These are phyloP conservation scores for Peromyscus maniculatus DNA, from an alignment of 2,113 vertebrate species.

Conservation along the genomic window DNA sequence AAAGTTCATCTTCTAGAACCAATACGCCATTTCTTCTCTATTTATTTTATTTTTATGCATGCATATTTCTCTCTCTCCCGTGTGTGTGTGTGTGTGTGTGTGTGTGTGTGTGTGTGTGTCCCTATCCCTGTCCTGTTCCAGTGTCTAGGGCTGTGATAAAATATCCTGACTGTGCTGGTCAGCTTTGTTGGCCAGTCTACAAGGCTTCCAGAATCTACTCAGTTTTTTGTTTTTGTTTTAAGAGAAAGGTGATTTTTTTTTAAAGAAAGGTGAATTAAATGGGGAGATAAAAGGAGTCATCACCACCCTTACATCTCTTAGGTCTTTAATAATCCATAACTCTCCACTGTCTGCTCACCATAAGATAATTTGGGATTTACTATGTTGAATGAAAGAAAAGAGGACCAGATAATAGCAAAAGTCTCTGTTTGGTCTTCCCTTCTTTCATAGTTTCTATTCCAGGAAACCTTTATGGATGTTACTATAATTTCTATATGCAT, in stretches of 20 bases:
- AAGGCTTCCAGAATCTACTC: background rate
- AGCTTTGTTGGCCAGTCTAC: background rate
- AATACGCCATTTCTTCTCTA: background rate
- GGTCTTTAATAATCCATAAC: background rate
- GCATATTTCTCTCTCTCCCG: background rate
- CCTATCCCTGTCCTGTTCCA: background rate
- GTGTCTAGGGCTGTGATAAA: background rate
- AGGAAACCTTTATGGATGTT: background rate
- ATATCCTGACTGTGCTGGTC: too few relatives aligned
- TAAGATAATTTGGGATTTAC: background rate
- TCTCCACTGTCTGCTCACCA: background rate
- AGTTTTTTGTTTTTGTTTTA: too few relatives aligned
- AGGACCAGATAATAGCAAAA: background rate
- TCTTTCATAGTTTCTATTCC: background rate
- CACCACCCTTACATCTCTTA: background rate
- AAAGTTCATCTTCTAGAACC: background rate
- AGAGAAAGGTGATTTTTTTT: background rate
- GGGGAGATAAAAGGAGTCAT: background rate
- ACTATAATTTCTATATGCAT: background rate
- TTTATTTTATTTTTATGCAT: background rate
- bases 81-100: background rate
- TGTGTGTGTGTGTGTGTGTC: background rate
- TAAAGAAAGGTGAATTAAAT: constrained; percentile 4
- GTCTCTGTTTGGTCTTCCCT: background rate
- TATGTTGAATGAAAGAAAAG: background rate